Evolutionary conservation across 92 coral and sea anemone species (phyloP).

Genomic region (Phenganax stokvisi): DNA sequence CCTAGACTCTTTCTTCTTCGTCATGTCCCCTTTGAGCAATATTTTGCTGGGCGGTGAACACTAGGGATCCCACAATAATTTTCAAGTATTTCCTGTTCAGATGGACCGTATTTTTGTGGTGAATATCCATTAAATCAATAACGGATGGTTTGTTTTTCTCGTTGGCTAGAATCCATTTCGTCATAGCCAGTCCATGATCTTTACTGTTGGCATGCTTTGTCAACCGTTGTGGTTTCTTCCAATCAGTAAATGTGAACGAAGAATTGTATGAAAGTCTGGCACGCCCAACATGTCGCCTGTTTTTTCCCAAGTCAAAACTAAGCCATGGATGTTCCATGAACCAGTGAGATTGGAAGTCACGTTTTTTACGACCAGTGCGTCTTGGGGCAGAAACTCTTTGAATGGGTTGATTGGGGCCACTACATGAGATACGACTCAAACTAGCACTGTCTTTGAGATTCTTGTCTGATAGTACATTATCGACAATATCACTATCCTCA

Average conservation of each 20-base stretch:
- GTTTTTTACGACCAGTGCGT: slow-evolving; percentile 40
- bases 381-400: not conserved
- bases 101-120: no score
- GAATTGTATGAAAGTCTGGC: no score
- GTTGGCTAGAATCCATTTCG: not conserved
- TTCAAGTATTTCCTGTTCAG: no score
- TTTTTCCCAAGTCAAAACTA: slow-evolving; percentile 31
- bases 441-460: not conserved
- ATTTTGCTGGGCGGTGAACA: no score
- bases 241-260: not conserved
- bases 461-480: not conserved
- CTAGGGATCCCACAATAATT: no score
- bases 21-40: no score
- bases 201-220: slow-evolving; percentile 7
- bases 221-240: not conserved
- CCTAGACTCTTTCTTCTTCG: no score
- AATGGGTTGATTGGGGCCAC: not conserved
- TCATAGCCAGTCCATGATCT: not conserved
- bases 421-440: not conserved
- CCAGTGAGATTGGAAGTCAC: slow-evolving; percentile 58
- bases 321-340: slow-evolving; percentile 60
- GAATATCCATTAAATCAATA: no score
- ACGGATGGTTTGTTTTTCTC: no score
- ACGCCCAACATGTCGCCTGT: no score
- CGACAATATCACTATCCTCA: not conserved